A percentile compares a stretch with the other conserved stretches of the same genome.
Evolutionary conservation across 2,888 invertebrate genomes (phyloP).

Genomic region (Acanthopleura granulata): DNA sequence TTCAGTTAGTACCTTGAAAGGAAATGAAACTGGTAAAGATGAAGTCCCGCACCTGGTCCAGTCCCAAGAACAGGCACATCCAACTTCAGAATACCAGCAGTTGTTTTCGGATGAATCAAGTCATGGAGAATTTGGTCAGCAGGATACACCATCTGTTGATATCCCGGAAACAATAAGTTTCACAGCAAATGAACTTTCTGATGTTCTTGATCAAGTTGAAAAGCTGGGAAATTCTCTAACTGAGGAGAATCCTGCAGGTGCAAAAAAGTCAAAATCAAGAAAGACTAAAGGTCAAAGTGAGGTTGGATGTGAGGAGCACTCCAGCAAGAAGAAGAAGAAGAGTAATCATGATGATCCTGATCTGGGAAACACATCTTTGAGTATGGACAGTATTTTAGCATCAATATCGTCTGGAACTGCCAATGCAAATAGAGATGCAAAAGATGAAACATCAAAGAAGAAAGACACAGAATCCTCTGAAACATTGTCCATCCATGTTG

Average conservation of each 20-base stretch:
- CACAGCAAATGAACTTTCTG: slow-evolving; percentile 56
- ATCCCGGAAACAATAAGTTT: slow-evolving; percentile 46
- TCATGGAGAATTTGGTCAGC: background rate
- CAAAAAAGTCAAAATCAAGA: slow-evolving; percentile 19
- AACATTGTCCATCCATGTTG: background rate
- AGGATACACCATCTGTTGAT: background rate
- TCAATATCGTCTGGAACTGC: background rate
- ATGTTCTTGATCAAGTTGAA: slow-evolving; percentile 65
- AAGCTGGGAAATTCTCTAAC: slow-evolving; percentile 40
- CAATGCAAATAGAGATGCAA: too few species aligned
- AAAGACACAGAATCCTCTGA: background rate
- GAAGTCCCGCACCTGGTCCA: background rate
- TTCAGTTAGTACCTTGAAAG: background rate
- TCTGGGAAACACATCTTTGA: background rate
- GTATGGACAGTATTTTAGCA: slow-evolving; percentile 9
- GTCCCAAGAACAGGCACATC: background rate
- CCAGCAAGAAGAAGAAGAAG: slow-evolving; percentile 29
- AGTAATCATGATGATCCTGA: slow-evolving; percentile 23
- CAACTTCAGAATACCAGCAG: background rate
- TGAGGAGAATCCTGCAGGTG: slow-evolving; percentile 22
- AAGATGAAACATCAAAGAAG: background rate
- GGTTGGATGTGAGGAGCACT: background rate
- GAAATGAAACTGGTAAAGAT: background rate
- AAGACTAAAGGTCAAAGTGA: slow-evolving; percentile 16
- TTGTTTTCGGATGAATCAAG: background rate